These are phyloP conservation scores for Mungos mungo DNA, from an alignment of 2,113 vertebrate species.

Conservation along the genomic window DNA sequence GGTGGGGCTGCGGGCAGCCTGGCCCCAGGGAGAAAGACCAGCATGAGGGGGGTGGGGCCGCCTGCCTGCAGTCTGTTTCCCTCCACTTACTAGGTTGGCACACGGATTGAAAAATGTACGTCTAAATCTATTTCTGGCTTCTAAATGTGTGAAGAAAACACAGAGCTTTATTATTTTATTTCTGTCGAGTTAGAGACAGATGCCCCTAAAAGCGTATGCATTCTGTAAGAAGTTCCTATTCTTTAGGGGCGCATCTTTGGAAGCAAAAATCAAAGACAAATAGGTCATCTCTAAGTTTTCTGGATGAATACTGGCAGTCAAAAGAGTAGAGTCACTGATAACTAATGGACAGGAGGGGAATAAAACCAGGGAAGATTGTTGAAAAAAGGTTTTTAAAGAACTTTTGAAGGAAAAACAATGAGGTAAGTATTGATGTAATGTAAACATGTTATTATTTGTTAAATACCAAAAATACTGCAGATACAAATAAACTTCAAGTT, in stretches of 20 bases:
- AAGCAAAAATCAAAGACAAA: constrained; percentile 60
- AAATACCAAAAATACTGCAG: constrained; percentile 42
- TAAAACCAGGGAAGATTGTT: constrained; percentile 14
- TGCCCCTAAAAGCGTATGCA: constrained; percentile 45
- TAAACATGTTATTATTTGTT: constrained; percentile 46
- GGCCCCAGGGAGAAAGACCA: neutral
- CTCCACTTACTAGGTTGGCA: constrained; percentile 60
- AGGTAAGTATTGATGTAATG: constrained; percentile 41
- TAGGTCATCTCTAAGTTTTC: constrained; percentile 13
- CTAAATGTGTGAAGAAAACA: constrained; percentile 77
- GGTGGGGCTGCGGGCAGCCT: neutral
- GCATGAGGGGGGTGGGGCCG: neutral
- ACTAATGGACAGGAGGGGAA: neutral
- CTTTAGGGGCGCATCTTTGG: neutral
- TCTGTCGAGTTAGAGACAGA: constrained; percentile 75
- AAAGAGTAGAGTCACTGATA: neutral
- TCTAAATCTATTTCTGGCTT: constrained; percentile 79
- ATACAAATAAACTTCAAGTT: constrained; percentile 33
- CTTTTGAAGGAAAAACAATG: constrained; percentile 44
- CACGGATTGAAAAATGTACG: constrained; percentile 54
- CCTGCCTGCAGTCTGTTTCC: constrained; percentile 33
- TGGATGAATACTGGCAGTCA: neutral
- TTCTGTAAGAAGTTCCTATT: neutral
- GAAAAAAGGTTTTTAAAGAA: neutral
- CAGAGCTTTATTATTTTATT: constrained; percentile 71